Base-by-base conservation (phyloP, 2,888 invertebrate genomes). In the Melanargia galathea region DNA sequence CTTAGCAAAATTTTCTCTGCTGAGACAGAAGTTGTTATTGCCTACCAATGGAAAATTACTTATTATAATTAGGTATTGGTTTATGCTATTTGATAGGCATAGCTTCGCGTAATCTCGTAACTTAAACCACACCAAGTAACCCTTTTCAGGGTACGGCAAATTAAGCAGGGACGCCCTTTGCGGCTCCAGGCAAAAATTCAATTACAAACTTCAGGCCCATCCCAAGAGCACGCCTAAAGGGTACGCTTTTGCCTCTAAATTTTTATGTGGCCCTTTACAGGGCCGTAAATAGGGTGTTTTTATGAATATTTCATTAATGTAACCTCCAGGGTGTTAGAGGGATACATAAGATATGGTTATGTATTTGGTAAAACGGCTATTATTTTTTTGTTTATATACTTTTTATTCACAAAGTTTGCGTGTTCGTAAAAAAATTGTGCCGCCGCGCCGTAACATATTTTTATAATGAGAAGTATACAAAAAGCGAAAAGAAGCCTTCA, bases 111-210 rank as follows among this genome's bases (percentile, higher is more conserved):
- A 46, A 65, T 66, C 59, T 60, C 49, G 13, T 58, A 22, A 48
- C 66, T 74, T 75, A 65, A 8, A 70, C 82, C 79, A 72, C 38
- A 49, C 66, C 40, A 69, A 52, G 73, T 72, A 87, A 88, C 87
- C 90, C 88, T 89, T 89, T 86, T 80, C 76, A 73, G 86, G 79
- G 82, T 82, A 76, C 82, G 83, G 83, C 84, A 88, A 90, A 90
- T 91, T 90, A 90, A 86, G 87, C 90, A 88, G 82, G 83, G 79
- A 78, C 76, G 82, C 88, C 90, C 90, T 88, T 86, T 89, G 90
- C 86, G 90, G 90, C 89, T 86, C 78, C 80, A 86, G 89, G 90
- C 90, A 87, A 90, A 90, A 91, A 91, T 91, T 91, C 90, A 91
- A 91, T 91, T 91, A 90, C 89, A 81, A 88, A 91, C 87, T 90